A percentile compares a stretch with the other conserved stretches of the same genome.
Evolutionary conservation across 2,797 vertebrate genomes (phyloP).

Genomic region (Vespertilio murinus): DNA sequence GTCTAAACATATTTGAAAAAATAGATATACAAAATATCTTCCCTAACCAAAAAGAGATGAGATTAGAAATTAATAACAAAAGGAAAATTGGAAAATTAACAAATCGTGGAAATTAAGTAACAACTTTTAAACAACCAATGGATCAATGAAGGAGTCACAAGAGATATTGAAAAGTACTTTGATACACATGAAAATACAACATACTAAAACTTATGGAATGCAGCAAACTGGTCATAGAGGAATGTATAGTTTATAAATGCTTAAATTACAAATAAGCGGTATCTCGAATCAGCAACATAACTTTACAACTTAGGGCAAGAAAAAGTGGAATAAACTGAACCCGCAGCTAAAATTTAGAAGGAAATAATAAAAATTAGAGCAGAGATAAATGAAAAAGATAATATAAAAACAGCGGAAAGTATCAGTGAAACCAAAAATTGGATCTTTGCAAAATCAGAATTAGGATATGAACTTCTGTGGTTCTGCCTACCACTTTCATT

Average conservation of each 20-base stretch:
- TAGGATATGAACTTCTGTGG: neutral
- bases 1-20: neutral
- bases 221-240: neutral
- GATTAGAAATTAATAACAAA: neutral
- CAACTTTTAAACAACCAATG: neutral
- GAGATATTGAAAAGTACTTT: neutral
- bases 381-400: neutral
- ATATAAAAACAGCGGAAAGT: neutral
- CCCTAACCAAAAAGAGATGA: neutral
- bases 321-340: neutral
- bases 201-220: neutral
- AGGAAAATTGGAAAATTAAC: neutral
- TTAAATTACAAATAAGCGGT: neutral
- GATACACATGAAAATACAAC: neutral
- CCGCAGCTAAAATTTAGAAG: neutral
- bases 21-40: neutral
- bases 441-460: neutral
- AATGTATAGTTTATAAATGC: neutral
- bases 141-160: neutral
- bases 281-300: neutral
- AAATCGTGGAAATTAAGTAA: neutral
- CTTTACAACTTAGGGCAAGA: neutral
- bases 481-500: neutral
- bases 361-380: neutral
- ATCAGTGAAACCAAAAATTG: neutral